Percentiles rank a stretch among this genome's conserved stretches.
phyloP scores from a whole-genome alignment of 2,113 vertebrate genomes.

The Emydura subglobosa region DNA sequence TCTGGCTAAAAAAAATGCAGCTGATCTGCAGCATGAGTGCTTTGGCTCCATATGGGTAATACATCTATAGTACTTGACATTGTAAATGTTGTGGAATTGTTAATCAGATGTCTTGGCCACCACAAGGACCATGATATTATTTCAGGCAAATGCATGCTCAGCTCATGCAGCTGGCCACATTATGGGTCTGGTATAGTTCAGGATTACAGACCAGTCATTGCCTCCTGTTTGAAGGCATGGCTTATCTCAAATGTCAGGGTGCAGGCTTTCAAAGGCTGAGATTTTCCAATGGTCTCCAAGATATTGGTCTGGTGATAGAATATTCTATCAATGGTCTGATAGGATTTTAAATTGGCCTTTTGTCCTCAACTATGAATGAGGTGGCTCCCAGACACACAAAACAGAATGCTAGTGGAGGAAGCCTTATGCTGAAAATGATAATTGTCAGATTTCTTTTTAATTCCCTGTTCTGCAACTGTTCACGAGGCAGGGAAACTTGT shows the following conservation, averaged over 20 bases:
- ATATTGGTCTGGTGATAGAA: not conserved
- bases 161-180: too few relatives aligned
- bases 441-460: not conserved
- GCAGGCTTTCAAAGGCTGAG: too few relatives aligned
- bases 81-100: not conserved
- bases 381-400: not conserved
- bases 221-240: too few relatives aligned
- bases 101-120: not conserved
- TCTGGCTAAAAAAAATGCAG: not conserved
- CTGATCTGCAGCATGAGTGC: not conserved
- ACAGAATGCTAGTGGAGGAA: not conserved
- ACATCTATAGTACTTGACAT: not conserved
- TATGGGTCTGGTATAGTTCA: too few relatives aligned
- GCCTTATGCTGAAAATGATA: not conserved
- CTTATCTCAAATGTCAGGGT: too few relatives aligned
- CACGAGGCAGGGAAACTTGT: not conserved
- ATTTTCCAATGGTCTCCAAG: not conserved
- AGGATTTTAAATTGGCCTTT: slow-evolving; percentile 32
- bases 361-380: not conserved
- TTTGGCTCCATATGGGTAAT: not conserved
- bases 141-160: too few relatives aligned
- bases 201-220: too few relatives aligned
- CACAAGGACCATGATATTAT: too few relatives aligned
- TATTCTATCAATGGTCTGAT: not conserved
- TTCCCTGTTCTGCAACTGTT: not conserved